phyloP scores from a whole-genome alignment of 2,113 vertebrate genomes.

The Rissa tridactyla region DNA sequence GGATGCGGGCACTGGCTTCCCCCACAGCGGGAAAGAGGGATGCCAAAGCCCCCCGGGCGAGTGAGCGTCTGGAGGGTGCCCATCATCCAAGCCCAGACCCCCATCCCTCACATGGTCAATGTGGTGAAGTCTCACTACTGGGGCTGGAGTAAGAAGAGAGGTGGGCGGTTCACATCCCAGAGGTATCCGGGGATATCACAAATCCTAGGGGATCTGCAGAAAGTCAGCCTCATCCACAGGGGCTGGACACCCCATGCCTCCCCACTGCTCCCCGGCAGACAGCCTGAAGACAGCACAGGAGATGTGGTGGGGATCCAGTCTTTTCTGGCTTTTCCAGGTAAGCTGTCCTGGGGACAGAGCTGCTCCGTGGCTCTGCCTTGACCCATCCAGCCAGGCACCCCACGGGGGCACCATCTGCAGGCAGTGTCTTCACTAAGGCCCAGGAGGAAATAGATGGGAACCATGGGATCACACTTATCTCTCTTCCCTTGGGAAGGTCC shows the following conservation, averaged over 20 bases:
- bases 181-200: not conserved
- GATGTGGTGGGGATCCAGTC: not conserved
- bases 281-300: not conserved
- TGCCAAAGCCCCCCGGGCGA: rapidly evolving
- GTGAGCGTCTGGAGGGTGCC: rapidly evolving
- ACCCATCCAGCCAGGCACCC: not conserved
- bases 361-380: rapidly evolving
- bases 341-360: not conserved
- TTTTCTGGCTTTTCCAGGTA: not conserved
- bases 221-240: not conserved
- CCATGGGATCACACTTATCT: not conserved
- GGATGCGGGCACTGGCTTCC: not conserved
- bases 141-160: not conserved
- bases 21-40: rapidly evolving
- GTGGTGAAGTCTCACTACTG: not conserved
- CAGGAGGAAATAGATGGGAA: not conserved
- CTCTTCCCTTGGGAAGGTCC: not conserved
- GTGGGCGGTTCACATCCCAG: not conserved
- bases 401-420: not conserved
- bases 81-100: not conserved
- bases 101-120: not conserved
- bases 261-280: not conserved
- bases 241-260: not conserved
- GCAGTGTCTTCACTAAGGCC: not conserved
- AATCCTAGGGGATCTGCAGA: not conserved